Conservation (phyloP, 2,113 vertebrate species). For the Ploceus nigricollis region DNA sequence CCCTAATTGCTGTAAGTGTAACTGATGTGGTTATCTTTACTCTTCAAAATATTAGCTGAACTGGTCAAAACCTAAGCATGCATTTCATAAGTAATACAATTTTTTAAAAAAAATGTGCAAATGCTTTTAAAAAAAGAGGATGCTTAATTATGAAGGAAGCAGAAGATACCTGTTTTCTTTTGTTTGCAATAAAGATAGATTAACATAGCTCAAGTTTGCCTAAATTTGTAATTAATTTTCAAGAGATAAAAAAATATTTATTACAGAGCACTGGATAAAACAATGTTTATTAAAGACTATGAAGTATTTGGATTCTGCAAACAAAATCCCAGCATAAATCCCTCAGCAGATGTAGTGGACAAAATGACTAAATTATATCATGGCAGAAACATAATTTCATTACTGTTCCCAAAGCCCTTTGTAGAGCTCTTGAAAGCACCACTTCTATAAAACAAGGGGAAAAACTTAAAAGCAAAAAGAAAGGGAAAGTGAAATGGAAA, state of each 20-base stretch:
- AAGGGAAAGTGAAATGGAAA: not conserved
- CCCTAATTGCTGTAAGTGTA: not conserved
- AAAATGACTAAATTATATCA: not conserved
- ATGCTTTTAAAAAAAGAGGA: accelerated
- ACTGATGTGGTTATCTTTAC: not conserved
- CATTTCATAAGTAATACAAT: not conserved
- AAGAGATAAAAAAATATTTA: not conserved
- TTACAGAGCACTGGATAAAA: not conserved
- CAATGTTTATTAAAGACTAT: not conserved
- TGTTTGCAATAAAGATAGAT: not conserved
- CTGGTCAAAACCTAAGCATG: not conserved
- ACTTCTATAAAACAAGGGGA: not conserved
- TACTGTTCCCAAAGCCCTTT: not conserved
- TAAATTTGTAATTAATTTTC: not conserved
- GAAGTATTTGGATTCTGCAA: not conserved
- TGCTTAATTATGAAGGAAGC: not conserved
- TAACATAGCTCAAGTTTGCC: not conserved
- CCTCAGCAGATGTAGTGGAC: not conserved
- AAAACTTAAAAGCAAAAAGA: not conserved
- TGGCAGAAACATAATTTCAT: not conserved
- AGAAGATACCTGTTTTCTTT: not conserved
- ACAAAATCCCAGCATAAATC: not conserved
- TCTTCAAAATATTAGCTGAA: not conserved
- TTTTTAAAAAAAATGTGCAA: not conserved
- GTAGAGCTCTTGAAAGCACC: not conserved